Base-by-base conservation (phyloP, 1,140 invertebrate species). In the Prorops nasuta region DNA sequence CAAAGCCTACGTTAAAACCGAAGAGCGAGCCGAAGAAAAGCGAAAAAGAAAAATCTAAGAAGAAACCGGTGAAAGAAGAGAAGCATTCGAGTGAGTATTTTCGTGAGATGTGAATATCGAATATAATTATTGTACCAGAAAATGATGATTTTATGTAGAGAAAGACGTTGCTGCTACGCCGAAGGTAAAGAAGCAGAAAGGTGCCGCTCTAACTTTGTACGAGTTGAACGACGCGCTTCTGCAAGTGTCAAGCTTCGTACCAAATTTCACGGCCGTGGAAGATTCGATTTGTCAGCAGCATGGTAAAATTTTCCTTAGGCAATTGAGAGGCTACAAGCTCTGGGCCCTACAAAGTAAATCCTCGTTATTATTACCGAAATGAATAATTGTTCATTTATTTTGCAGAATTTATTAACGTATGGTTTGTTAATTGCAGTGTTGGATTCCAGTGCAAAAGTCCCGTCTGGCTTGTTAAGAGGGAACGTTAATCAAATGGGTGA, bases 401-500 rank as follows among this genome's bases (percentile, higher is more conserved):
- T n/a, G 19, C 21, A 8, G 6, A 44, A 56, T 34, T 10, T 14
- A 8, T 36, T 28, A 28, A 42, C 19, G 21, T 36, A 1, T 46
- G 9, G 36, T 24, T 21, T 9, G 16, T 36, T 18, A 7, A 3
- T 65, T 78, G 58, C 74, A 86, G 85, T 89, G 85, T 68, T 86
- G 47, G 86, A 89, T 70, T 81, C 86, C 1, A 83, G 83, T 17
- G 86, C 83, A 12, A 88, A 88, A 64, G 79, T 87, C 32, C 82
- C 85, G 39, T 81, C 84, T 37, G 84, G 86, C 14, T 58, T 88
- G 17, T 70, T 88, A 9, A 80, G 83, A 45, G 86, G 86, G 48
- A 86, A 88, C 66, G 78, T 83, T 19, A 86, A 86, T 69, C 84
- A 86, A 63, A 64, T 87, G 12, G 86, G 86, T 24, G 85, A 88